Evolutionary conservation across 1,140 invertebrate species (phyloP).

Genomic region (Hormaphis cornu): DNA sequence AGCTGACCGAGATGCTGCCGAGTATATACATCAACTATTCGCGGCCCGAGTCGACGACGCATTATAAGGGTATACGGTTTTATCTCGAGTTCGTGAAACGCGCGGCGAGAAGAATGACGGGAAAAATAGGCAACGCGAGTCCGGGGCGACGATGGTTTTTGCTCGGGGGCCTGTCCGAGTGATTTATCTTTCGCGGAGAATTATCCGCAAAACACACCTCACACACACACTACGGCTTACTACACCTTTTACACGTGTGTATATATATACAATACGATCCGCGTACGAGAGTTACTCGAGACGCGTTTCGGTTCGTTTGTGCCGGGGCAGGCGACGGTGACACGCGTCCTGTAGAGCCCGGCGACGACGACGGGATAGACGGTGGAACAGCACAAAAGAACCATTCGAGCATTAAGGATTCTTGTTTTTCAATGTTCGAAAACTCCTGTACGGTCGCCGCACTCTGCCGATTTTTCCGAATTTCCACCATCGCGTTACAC

Average conservation of each 20-base stretch:
- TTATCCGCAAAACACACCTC: slow-evolving; percentile 21
- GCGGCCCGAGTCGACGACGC: too few species aligned
- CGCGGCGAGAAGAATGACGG: neutral
- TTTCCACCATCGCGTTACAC: too few species aligned
- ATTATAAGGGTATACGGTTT: too few species aligned
- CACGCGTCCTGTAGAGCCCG: neutral
- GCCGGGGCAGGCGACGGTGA: neutral
- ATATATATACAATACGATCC: neutral
- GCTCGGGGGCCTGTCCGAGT: slow-evolving; percentile 15
- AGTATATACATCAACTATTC: too few species aligned
- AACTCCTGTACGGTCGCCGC: too few species aligned
- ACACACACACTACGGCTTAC: neutral
- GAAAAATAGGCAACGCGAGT: neutral
- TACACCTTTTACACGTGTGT: neutral
- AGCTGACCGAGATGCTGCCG: neutral
- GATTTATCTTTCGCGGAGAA: slow-evolving; percentile 26
- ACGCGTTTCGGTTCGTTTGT: slow-evolving; percentile 10
- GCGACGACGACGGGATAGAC: neutral
- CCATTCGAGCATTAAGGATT: too few species aligned
- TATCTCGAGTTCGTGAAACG: slow-evolving; percentile 13
- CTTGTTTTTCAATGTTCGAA: too few species aligned
- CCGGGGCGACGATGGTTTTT: neutral
- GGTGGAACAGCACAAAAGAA: too few species aligned
- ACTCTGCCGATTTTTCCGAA: too few species aligned
- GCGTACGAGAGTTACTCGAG: neutral